Base-by-base conservation (phyloP, 2,888 invertebrate genomes). In the Augochlorella aurata region DNA sequence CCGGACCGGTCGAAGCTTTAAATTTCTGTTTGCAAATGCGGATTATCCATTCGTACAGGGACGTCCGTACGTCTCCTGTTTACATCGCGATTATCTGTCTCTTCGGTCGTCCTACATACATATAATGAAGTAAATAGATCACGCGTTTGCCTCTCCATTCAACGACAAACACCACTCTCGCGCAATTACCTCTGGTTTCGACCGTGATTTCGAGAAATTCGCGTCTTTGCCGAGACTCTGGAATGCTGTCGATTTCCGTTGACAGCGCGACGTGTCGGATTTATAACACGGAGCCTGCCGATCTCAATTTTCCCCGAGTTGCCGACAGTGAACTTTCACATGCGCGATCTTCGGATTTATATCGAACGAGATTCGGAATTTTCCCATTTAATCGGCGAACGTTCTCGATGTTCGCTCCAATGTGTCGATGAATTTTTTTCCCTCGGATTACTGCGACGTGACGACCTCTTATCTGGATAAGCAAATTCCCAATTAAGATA, bases 11-110 rank as follows among this genome's bases (percentile, higher is more conserved):
- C 58, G 44, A 77, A 73, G 47, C 79, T 82, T 87, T 75, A 82
- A 81, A 87, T 85, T 81, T 78, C 76, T 84, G 85, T 85, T 87
- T 85, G 82, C 81, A 73, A 87, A 85, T 77, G 69, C 73, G 81
- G 79, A 85, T 87, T 85, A 85, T 77, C 74, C 76, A 66, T 70
- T 77, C 65, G 54, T 21, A 71, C 18, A 54, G 66, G 75, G 68
- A 50, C 54, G 47, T 49, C 75, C 49, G 58, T 79, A 73, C 68
- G 44, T 52, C 66, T 77, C 68, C 79, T 83, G 85, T 69, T 78
- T 85, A 83, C 78, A 74, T 77, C 78, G 77, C 82, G 79, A 84
- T 86, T 75, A 83, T 63, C 81, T 71, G 38, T 71, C 73, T 74
- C 63, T 73, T 58, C 50, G 66, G 58, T 67, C 54, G 66, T 70